Evolutionary conservation across 2,888 invertebrate genomes (phyloP).

Genomic region (Cephus pygmeus): DNA sequence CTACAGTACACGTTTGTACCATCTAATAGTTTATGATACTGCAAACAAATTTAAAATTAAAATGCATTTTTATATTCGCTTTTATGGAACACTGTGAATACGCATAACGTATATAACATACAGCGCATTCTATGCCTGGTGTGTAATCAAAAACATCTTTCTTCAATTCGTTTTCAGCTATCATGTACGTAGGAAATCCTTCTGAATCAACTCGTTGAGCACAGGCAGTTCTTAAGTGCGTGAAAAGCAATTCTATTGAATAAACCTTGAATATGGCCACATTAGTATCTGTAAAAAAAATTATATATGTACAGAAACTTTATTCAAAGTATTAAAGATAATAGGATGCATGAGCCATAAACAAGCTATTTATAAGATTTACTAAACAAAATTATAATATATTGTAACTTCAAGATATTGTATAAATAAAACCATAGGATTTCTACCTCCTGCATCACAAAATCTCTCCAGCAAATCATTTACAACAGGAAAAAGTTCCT

Average conservation of each 20-base stretch:
- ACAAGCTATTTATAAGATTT: background rate
- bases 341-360: too few relatives aligned
- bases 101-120: slow-evolving; percentile 35
- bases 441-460: too few relatives aligned
- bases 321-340: too few relatives aligned
- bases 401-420: too few relatives aligned
- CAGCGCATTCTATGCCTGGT: slow-evolving; percentile 59
- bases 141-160: slow-evolving; percentile 60
- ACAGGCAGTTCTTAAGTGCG: slow-evolving; percentile 45
- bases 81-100: too few relatives aligned
- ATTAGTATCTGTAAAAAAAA: slow-evolving; percentile 26
- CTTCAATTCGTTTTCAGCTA: slow-evolving; percentile 56
- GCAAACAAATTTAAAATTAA: slow-evolving; percentile 14
- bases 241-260: slow-evolving; percentile 58
- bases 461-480: slow-evolving; percentile 25
- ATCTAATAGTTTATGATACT: slow-evolving; percentile 46
- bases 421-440: too few relatives aligned
- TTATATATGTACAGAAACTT: background rate
- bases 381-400: slow-evolving; percentile 1
- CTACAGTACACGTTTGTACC: slow-evolving; percentile 47
- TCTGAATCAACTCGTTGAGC: background rate
- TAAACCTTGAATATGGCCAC: slow-evolving; percentile 49
- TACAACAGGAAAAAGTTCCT: slow-evolving; percentile 25
- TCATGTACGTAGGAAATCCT: slow-evolving; percentile 34
- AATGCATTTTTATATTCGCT: too few relatives aligned